Evolutionary conservation across 2,113 vertebrate genomes (phyloP), one percentile per base, ranked within the genome.

Genomic region (Elanus axillaris): DNA sequence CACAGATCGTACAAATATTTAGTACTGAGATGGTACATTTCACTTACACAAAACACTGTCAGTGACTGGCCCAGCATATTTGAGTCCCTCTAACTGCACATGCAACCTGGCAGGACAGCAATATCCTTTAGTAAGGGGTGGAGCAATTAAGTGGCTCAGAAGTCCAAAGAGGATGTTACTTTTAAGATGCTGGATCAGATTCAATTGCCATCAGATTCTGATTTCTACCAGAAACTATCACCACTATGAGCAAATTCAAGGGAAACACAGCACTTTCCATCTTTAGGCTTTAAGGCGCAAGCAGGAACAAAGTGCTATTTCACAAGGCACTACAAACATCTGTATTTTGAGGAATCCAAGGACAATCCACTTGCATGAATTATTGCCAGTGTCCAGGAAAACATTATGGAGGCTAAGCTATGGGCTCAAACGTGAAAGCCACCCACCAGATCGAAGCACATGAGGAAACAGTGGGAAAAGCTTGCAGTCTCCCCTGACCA

Each of bases 161-260:
- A 73, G 50, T 32, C n/a, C 23, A 17, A 55, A 45, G 34, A 32
- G 55, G 21, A 21, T 12, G 45, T 19, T 22, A 64, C 60, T 27
- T 16, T 6, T 18, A 27, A 89, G 80, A 74, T n/a, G 31, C 34
- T 64, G 60, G 66, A 50, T 34, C n/a, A 20, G 50, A 25, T 47
- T 32, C 66, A 14, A 3, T 2, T 2, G 1, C n/a, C 52, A 16
- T 32, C 3, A 0, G 22, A 5, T 55, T 63, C 36, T 0, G 0
- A 29, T n/a, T 72, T 22, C 45, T 74, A 38, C 58, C 56, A 32
- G 58, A 68, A 64, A 38, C 10, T 52, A 42, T 4, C 48, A 10
- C 32, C 10, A 0, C 59, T 20, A 2, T 0, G 3, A 78, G n/a
- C 60, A 40, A 34, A 43, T 1, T 53, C 52, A 92, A 68, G 21